Base-by-base conservation (phyloP, 2,113 vertebrate genomes). In the Limanda limanda region DNA sequence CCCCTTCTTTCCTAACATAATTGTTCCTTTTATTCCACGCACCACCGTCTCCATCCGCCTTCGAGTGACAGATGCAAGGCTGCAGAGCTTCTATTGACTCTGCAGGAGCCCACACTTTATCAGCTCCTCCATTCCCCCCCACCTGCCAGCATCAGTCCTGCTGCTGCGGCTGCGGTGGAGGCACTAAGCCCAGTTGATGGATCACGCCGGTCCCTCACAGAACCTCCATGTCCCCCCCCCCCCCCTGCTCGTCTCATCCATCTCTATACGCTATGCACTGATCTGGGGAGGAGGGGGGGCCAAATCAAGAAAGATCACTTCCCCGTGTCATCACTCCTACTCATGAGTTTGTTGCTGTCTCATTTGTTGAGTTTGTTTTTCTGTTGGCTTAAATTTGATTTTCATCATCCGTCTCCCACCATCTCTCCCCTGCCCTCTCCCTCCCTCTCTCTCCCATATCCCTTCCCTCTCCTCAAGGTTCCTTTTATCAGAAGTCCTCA, bases 401-500 rank as follows among this genome's bases (percentile, higher is more conserved):
- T 94, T 91, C 71, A 88, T 89, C 95, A 94, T 93, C 89, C 95
- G 93, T 90, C 86, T 77, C 92, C 84, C 71, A 25, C 83, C 95
- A 54, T 85, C 83, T 79, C 37, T 93, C 94, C 87, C 88, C 59
- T 87, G 78, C 81, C 94, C 93, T 85, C 87, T 70, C 88, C 75
- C 37, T 21, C 82, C 73, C 95, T 94, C 91, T 90, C 40, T 62
- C 79, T 89, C 70, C 68, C 71, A 71, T 90, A 89, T 76, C 71
- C 85, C 81, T 82, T 73, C 79, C 79, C 95, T 95, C 89, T 94
- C 72, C 85, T 83, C 86, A 98, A 98, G 97, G 97, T 97, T 97
- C 97, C 94, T 96, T 97, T 94, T 97, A 96, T 96, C 96, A 97
- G 94, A 97, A 97, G 96, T 96, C 97, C 93, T 96, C 96, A 92